Conservation (phyloP, 2,113 vertebrate species). For the Acanthochromis polyacanthus region DNA sequence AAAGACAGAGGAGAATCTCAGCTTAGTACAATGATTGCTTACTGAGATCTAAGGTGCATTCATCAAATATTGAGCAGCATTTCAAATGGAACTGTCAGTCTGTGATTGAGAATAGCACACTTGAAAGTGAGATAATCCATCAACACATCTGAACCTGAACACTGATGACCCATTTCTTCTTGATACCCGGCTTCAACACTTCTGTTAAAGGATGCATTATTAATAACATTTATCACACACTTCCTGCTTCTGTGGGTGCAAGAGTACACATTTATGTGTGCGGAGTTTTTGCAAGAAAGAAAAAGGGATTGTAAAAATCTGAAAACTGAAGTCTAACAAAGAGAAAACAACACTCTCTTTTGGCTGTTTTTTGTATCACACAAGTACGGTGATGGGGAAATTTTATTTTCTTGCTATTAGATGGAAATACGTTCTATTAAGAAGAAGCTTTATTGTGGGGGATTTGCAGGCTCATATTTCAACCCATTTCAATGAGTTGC, state of each 20-base stretch:
- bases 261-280: not conserved
- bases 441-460: not conserved
- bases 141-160: conserved; percentile 66
- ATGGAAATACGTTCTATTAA: too few relatives aligned
- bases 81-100: conserved; percentile 51
- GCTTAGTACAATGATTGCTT: conserved; percentile 42
- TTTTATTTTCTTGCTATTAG: not conserved
- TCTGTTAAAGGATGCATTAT: conserved; percentile 64
- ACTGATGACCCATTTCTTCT: conserved; percentile 59
- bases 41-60: conserved; percentile 51
- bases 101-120: conserved; percentile 57
- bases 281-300: conserved; percentile 2
- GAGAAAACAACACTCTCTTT: conserved; percentile 11
- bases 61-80: conserved; percentile 69
- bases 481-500: not conserved
- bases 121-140: conserved; percentile 71
- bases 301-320: not conserved
- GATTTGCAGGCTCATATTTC: not conserved
- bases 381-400: not conserved
- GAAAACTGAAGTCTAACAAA: not conserved
- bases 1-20: conserved; percentile 20
- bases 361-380: conserved; percentile 3
- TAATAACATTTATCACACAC: conserved; percentile 46
- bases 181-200: conserved; percentile 65
- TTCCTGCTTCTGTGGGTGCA: conserved; percentile 14